These are phyloP conservation scores for Drosophila heteroneura DNA, from an alignment of 2,888 invertebrate genomes.

Conservation along the genomic window DNA sequence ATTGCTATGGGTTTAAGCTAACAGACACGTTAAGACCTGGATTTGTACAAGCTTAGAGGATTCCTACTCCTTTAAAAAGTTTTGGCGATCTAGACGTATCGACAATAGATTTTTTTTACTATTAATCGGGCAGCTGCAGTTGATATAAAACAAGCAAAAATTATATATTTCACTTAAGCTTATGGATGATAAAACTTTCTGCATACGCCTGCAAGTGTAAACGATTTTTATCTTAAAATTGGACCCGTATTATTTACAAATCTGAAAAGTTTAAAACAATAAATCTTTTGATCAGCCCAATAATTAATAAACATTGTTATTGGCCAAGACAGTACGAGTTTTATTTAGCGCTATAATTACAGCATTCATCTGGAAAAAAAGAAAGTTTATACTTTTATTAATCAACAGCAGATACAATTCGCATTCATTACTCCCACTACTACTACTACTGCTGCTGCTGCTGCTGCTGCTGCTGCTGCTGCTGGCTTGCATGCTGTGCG, in stretches of 20 bases:
- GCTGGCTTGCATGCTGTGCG: constrained; percentile 48
- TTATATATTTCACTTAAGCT: no score
- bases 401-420: constrained; percentile 19
- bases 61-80: neutral
- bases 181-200: neutral
- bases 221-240: neutral
- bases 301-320: constrained; percentile 3
- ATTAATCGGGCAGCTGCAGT: neutral
- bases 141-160: neutral
- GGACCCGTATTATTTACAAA: neutral
- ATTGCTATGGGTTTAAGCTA: constrained; percentile 25
- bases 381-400: constrained; percentile 15
- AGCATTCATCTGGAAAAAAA: constrained; percentile 38
- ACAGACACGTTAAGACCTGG: constrained; percentile 46
- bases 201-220: neutral
- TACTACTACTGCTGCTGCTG: neutral
- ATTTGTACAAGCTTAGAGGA: constrained; percentile 20
- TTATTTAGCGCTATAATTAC: constrained; percentile 39
- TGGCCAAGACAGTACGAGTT: constrained; percentile 28
- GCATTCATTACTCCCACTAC: neutral
- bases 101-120: neutral
- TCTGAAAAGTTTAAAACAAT: neutral
- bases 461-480: neutral
- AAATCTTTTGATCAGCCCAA: neutral
- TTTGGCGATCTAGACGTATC: neutral